Evolutionary conservation across 2,888 invertebrate species (phyloP), one percentile per base, ranked within the genome.

Genomic region (Dolichomitus sp.): DNA sequence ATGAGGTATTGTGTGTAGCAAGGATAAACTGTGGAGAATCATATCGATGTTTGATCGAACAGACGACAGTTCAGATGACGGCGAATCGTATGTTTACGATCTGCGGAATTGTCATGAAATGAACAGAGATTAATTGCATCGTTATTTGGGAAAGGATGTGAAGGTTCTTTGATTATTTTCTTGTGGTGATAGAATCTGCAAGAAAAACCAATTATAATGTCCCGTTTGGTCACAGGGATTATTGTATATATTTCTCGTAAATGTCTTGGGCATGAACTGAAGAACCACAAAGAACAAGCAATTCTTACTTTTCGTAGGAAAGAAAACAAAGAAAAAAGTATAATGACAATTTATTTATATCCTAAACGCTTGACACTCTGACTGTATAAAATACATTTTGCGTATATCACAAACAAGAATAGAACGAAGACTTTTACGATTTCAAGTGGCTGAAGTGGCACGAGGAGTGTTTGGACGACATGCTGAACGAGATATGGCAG

Each of bases 341-440:
- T 37, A 45, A 30, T 2, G 48, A 14, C 5, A 12, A 23, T 52
- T 37, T 52, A 52, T 12, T 61, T 19, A 17, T 42, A 45, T 75
- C 17, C 19, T 12, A 9, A 33, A 57, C 66, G 59, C 42, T 54
- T 65, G 23, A 63, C 57, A 42, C 48, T n/a, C 48, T 14, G 61
- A 17, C 33, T 48, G 40, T 30, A 74, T 65, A 70, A 78, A 70
- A 65, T 70, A 72, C 63, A 65, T 27, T 65, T 50, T 54, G 57
- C 70, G 65, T 78, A 78, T 72, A 78, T 78, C 70, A 78, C 37
- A 52, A n/a, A 48, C 54, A 12, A 78, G 33, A 65, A 45, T 33
- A 45, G 54, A 65, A 37, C 69, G 23, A 57, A 14, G 78, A 78
- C 70, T 57, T 78, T 78, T 78, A 78, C 54, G 70, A 65, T 72